Percentiles rank a stretch among this genome's conserved stretches.
These are phyloP conservation scores for Lindbergichthys nudifrons DNA, from an alignment of 2,797 vertebrate species.

Conservation along the genomic window DNA sequence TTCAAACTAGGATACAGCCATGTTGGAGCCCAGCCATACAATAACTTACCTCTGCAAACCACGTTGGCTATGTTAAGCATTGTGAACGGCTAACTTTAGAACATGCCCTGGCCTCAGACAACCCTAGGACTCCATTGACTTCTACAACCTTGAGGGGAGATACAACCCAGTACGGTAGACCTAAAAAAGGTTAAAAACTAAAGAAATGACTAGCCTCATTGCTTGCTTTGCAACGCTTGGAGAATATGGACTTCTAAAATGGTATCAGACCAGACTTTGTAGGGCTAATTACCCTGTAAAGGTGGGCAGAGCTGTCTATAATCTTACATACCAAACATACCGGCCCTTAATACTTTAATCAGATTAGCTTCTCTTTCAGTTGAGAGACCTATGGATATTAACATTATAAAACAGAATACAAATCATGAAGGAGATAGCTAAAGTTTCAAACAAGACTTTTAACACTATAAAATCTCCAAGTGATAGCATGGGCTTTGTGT, in stretches of 20 bases:
- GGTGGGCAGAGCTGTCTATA: slow-evolving; percentile 48
- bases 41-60: slow-evolving; percentile 9
- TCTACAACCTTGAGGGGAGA: background rate
- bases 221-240: slow-evolving; percentile 1
- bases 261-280: slow-evolving; percentile 16
- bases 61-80: slow-evolving; percentile 27
- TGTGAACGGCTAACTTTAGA: slow-evolving; percentile 60
- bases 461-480: background rate
- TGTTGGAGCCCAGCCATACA: background rate
- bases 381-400: slow-evolving; percentile 51
- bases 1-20: slow-evolving; percentile 11
- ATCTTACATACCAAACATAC: slow-evolving; percentile 78
- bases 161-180: background rate
- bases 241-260: background rate
- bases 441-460: background rate
- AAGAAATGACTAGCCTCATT: background rate
- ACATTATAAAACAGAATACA: slow-evolving; percentile 11
- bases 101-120: slow-evolving; percentile 3
- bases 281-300: slow-evolving; percentile 49
- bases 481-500: background rate
- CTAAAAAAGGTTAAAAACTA: background rate
- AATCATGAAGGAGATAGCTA: background rate
- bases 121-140: slow-evolving; percentile 8
- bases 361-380: slow-evolving; percentile 66
- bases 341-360: slow-evolving; percentile 68